Base-by-base conservation (phyloP, 2,888 invertebrate genomes). In the Tetranychus truncatus region DNA sequence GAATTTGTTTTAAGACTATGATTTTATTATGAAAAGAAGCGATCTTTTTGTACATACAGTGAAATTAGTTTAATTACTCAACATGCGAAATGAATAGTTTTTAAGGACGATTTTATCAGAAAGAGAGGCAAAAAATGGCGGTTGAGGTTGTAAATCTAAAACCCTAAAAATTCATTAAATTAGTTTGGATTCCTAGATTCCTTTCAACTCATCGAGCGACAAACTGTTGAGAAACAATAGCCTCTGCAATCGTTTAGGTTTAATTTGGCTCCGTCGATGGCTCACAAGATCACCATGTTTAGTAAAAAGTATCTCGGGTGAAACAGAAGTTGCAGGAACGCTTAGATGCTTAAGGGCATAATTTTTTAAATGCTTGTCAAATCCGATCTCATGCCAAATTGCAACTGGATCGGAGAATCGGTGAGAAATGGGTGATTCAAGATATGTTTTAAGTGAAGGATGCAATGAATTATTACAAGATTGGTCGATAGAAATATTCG, bases 301-400 rank as follows among this genome's bases (percentile, higher is more conserved):
- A 1, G 69, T 69, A 21, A 69, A 69, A 6, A 69, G 21, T 69
- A 21, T 69, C 34, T 69, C 34, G 0, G 69, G 69, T 20, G 20
- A 24, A 1, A 69, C 69, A 21, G 20, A 11, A 6, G 69, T 24
- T 7, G 69, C 69, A 20, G 69, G 69, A 69, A 69, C 34, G 11
- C 69, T 24, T 69, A 69, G 21, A 69, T 69, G 69, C 21, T 69
- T 69, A 9, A 69, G 21, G 5, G 69, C 69, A 69, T 20, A 69
- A 69, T 24, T 69, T 69, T 69, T 69, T 24, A 69, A 21, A 20
- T 69, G 69, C 9, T 24, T 20, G 34, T 69, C 69, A 20, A 69
- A 69, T 20, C 69, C 69, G 20, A 69, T 69, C 21, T 69, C 69
- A 24, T 69, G 69, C 69, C 69, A 69, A 9, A 69, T 24, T 11